These are phyloP conservation scores for Yponomeuta sedellus DNA, from an alignment of 2,888 invertebrate genomes.

Conservation along the genomic window DNA sequence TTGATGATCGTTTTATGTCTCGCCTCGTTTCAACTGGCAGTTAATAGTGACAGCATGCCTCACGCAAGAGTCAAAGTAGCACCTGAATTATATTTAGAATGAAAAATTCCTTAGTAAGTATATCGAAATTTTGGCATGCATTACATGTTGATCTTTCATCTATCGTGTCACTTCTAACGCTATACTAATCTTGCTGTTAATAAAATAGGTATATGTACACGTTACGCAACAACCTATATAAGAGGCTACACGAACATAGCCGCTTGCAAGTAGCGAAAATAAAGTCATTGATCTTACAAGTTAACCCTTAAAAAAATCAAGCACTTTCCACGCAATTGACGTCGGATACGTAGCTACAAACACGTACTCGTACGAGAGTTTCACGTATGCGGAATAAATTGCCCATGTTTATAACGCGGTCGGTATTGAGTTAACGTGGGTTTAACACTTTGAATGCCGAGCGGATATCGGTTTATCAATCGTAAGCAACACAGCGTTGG, in stretches of 20 bases:
- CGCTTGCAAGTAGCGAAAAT: background rate
- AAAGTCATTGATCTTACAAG: background rate
- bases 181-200: background rate
- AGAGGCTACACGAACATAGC: background rate
- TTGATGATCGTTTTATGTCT: conserved; percentile 27
- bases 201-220: no score
- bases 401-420: background rate
- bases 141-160: background rate
- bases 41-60: conserved; percentile 26
- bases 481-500: background rate
- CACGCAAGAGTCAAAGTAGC: conserved; percentile 4
- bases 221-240: no score
- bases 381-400: background rate
- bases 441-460: background rate
- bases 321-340: background rate
- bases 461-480: background rate
- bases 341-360: background rate
- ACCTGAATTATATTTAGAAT: conserved; percentile 6
- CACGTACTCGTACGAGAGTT: background rate
- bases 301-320: background rate
- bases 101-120: conserved; percentile 34
- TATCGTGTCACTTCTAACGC: background rate
- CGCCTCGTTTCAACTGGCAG: conserved; percentile 23
- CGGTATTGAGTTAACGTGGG: background rate
- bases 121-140: conserved; percentile 48